phyloP scores from a whole-genome alignment of 2,113 vertebrate genomes.

The Ivindomyrus marchei region DNA sequence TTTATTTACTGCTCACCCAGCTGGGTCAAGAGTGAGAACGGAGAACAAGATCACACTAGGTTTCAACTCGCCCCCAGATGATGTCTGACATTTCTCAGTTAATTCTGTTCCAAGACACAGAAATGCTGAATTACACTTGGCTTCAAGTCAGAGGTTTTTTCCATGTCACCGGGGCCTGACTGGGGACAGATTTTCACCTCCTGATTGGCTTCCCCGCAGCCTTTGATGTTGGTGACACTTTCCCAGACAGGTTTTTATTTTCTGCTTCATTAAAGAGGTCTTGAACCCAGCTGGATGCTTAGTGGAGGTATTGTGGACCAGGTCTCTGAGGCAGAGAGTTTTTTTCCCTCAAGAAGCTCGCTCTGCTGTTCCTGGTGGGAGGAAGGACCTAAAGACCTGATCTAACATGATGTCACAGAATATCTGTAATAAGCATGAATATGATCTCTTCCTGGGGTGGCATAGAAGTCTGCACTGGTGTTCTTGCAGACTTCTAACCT shows the following conservation, averaged over 20 bases:
- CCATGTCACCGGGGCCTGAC: background rate
- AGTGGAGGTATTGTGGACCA: background rate
- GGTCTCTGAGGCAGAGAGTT: background rate
- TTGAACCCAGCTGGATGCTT: background rate
- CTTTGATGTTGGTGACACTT: background rate
- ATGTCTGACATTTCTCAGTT: conserved; percentile 7
- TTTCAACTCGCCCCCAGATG: background rate
- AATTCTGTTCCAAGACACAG: background rate
- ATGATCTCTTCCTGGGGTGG: background rate
- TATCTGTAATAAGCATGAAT: background rate
- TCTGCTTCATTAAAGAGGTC: background rate
- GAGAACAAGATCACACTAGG: background rate
- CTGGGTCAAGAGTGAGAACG: conserved; percentile 7
- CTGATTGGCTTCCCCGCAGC: background rate
- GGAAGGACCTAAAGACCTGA: background rate
- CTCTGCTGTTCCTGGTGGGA: background rate
- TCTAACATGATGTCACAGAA: background rate
- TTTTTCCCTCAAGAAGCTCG: background rate
- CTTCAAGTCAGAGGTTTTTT: background rate
- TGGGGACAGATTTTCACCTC: background rate
- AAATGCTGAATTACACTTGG: background rate
- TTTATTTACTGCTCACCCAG: conserved; percentile 6
- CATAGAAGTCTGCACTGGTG: background rate
- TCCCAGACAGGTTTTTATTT: background rate
- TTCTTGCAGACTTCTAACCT: background rate